These are phyloP conservation scores for Cephalopachus bancanus DNA, from an alignment of 2,797 vertebrate genomes.

Conservation along the genomic window DNA sequence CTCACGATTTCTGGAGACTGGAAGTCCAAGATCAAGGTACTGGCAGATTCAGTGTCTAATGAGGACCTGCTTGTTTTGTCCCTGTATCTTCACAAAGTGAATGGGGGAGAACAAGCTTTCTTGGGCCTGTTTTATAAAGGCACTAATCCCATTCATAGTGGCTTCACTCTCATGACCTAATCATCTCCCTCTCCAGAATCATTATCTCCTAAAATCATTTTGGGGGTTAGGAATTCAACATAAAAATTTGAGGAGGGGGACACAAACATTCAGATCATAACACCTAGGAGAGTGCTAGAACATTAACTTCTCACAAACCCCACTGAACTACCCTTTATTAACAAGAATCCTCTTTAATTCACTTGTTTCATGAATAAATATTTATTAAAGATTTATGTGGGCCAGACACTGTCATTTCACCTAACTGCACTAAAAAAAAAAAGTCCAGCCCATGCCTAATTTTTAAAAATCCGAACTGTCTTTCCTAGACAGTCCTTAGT, in stretches of 20 bases:
- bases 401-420: background rate
- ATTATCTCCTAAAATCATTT: background rate
- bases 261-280: background rate
- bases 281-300: background rate
- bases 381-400: background rate
- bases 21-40: background rate
- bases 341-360: background rate
- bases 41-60: background rate
- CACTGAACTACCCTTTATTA: background rate
- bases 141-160: background rate
- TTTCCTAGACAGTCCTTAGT: background rate
- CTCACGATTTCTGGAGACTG: background rate
- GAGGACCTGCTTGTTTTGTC: background rate
- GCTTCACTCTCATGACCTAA: background rate
- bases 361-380: background rate
- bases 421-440: background rate
- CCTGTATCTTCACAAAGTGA: background rate
- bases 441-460: background rate
- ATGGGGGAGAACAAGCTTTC: background rate
- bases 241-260: background rate
- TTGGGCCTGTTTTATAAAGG: background rate
- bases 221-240: background rate
- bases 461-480: conserved; percentile 18
- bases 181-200: background rate
- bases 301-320: background rate